phyloP scores from a whole-genome alignment of 2,113 vertebrate genomes.

The Sisor rabdophorus region DNA sequence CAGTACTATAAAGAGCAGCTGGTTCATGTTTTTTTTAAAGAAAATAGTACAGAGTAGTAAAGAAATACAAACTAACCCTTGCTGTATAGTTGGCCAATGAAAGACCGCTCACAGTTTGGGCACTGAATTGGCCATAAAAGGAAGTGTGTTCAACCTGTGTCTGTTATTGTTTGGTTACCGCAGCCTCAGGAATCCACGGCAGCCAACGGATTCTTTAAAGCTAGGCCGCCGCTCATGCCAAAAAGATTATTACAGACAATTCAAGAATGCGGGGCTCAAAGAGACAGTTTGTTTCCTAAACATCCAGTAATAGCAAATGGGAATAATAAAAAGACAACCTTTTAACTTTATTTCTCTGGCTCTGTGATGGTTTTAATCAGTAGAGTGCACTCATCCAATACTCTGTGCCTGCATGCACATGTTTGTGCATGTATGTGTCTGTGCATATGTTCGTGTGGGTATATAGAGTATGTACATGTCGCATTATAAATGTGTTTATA shows the following conservation, averaged over 20 bases:
- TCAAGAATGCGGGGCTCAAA: constrained; percentile 16
- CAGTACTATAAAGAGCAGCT: background rate
- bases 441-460: background rate
- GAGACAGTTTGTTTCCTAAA: background rate
- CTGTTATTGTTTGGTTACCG: constrained; percentile 32
- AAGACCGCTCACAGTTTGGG: background rate
- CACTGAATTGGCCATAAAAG: constrained; percentile 54
- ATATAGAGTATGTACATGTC: background rate
- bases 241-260: constrained; percentile 32
- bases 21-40: background rate
- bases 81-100: background rate
- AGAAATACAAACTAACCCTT: background rate
- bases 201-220: constrained; percentile 28
- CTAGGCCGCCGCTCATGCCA: constrained; percentile 2
- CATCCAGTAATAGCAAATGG: background rate
- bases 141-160: constrained; percentile 38
- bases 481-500: too few relatives aligned
- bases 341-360: background rate
- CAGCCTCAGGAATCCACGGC: constrained; percentile 38
- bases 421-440: background rate
- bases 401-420: background rate
- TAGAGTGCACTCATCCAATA: too few relatives aligned
- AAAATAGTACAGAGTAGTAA: background rate
- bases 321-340: background rate
- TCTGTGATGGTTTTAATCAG: constrained; percentile 5